A percentile compares a stretch with the other conserved stretches of the same genome.
These are phyloP conservation scores for Leptodactylus fallax DNA, from an alignment of 2,797 vertebrate species.

Conservation along the genomic window DNA sequence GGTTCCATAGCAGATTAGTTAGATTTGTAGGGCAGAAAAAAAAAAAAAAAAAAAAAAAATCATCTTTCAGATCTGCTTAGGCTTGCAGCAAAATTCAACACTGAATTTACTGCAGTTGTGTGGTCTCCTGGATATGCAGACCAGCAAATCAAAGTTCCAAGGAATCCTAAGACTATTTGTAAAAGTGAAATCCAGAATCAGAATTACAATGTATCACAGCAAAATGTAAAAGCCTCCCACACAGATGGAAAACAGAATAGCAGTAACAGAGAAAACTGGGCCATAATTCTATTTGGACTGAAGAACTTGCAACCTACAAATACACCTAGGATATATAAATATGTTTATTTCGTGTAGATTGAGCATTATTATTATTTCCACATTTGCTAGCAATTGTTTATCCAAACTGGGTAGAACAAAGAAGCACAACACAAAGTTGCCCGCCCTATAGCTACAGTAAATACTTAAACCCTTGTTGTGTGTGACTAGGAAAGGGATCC, in stretches of 20 bases:
- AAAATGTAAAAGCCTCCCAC: neutral
- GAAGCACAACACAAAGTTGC: too few species aligned
- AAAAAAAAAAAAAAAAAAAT: conserved; percentile 17
- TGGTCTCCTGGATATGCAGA: conserved; percentile 13
- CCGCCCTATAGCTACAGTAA: too few species aligned
- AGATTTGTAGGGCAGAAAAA: conserved; percentile 20
- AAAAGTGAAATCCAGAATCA: conserved; percentile 27
- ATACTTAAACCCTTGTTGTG: too few species aligned
- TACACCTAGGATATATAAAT: too few species aligned
- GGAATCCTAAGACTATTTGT: conserved; percentile 31
- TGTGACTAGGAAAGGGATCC: too few species aligned
- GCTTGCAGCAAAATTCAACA: conserved; percentile 23
- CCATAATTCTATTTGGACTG: neutral
- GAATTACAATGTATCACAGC: conserved; percentile 22
- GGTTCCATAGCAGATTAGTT: conserved; percentile 33
- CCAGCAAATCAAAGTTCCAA: conserved; percentile 37
- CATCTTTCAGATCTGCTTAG: conserved; percentile 30
- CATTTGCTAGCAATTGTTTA: too few species aligned
- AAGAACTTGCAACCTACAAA: neutral
- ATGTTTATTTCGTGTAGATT: too few species aligned
- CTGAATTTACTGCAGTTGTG: conserved; percentile 33
- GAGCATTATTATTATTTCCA: too few species aligned
- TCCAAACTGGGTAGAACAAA: too few species aligned
- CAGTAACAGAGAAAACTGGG: neutral
- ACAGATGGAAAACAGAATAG: neutral